These are phyloP conservation scores for Bruchidius siliquastri DNA, from an alignment of 2,888 invertebrate species.

Conservation along the genomic window DNA sequence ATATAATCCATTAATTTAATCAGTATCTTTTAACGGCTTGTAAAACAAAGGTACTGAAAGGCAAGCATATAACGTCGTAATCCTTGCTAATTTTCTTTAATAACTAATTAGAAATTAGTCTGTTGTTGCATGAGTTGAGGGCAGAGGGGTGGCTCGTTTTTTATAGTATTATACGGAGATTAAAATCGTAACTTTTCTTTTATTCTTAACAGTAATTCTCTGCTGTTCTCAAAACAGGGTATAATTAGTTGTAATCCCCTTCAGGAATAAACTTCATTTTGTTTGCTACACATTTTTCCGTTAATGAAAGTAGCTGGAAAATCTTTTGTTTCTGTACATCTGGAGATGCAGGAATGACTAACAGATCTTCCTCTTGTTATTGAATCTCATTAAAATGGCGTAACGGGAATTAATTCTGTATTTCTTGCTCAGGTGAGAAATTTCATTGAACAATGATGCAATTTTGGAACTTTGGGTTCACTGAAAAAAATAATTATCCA, in stretches of 20 bases:
- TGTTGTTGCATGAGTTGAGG: neutral
- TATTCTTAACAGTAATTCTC: neutral
- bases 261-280: neutral
- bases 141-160: neutral
- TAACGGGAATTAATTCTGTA: too few species aligned
- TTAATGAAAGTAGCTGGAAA: neutral
- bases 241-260: neutral
- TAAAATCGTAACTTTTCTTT: neutral
- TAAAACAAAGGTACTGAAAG: slow-evolving; percentile 5
- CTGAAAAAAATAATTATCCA: too few species aligned
- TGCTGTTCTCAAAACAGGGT: neutral
- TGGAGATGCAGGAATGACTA: neutral
- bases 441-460: too few species aligned
- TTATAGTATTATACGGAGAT: neutral
- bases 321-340: neutral
- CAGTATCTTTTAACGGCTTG: neutral
- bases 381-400: neutral
- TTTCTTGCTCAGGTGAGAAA: too few species aligned
- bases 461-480: too few species aligned
- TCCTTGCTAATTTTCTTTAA: slow-evolving; percentile 26
- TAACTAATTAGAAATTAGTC: slow-evolving; percentile 3
- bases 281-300: neutral
- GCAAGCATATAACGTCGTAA: slow-evolving; percentile 25
- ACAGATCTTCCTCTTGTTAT: neutral
- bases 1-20: neutral